Evolutionary conservation across 2,888 invertebrate species (phyloP).

Genomic region (Schizaphis graminum): DNA sequence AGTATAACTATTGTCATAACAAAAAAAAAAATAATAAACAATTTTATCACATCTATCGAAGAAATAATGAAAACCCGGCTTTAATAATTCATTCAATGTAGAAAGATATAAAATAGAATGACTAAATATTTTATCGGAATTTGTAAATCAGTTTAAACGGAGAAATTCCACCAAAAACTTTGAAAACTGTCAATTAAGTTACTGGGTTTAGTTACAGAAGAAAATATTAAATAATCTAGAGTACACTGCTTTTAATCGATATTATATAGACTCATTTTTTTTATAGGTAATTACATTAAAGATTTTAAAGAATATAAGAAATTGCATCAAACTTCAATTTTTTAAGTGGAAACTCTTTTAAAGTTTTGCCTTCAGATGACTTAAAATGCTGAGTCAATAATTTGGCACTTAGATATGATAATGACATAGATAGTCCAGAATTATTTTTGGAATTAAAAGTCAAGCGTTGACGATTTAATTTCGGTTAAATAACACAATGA

Average conservation of each 20-base stretch:
- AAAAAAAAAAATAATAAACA: background rate
- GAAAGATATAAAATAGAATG: background rate
- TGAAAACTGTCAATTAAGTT: background rate
- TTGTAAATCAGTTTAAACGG: background rate
- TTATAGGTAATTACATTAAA: background rate
- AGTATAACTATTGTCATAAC: too few relatives aligned
- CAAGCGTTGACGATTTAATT: background rate
- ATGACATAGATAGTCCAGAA: background rate
- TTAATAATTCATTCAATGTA: background rate
- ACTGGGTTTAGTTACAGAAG: background rate
- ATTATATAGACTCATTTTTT: background rate
- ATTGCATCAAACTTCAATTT: background rate
- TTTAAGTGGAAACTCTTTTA: background rate
- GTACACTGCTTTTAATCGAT: background rate
- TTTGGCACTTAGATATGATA: background rate
- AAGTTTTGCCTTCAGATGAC: background rate
- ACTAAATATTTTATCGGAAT: background rate
- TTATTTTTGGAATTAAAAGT: background rate
- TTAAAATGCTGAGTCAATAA: background rate
- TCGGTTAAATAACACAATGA: background rate
- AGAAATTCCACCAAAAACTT: background rate
- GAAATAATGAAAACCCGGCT: background rate
- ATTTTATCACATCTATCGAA: background rate
- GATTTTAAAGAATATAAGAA: background rate
- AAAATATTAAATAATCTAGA: background rate